Evolutionary conservation across 2,113 vertebrate species (phyloP).

Genomic region (Piliocolobus tephrosceles): DNA sequence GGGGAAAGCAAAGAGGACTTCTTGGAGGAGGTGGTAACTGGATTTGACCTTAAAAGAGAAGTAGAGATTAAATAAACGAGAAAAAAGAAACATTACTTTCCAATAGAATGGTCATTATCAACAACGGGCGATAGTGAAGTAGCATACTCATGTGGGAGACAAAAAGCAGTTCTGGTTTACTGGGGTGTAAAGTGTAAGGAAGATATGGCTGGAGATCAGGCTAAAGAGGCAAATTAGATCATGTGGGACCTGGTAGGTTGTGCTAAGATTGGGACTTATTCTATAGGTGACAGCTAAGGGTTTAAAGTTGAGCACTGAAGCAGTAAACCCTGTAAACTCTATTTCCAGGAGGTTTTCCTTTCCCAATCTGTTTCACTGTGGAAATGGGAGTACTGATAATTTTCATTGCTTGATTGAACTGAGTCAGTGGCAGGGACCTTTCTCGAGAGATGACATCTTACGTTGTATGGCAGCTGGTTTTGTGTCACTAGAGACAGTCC

Average conservation of each 20-base stretch:
- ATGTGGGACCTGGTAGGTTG: not conserved
- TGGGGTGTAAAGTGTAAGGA: not conserved
- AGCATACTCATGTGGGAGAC: not conserved
- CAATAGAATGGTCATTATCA: not conserved
- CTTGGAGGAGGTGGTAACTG: not conserved
- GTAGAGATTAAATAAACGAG: not conserved
- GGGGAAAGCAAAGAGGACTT: not conserved
- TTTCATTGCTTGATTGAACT: not conserved
- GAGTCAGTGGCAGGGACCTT: not conserved
- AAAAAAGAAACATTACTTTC: not conserved
- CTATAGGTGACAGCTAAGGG: not conserved
- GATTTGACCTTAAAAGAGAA: not conserved
- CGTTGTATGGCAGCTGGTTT: not conserved
- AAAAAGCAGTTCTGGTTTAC: not conserved
- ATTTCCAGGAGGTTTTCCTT: not conserved
- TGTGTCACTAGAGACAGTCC: not conserved
- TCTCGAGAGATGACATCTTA: not conserved
- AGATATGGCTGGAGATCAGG: not conserved
- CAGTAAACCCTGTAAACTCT: not conserved
- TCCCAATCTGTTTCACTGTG: not conserved
- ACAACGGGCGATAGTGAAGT: not conserved
- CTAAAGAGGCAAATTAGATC: not conserved
- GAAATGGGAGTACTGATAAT: not conserved
- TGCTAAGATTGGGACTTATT: not conserved
- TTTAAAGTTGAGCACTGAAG: not conserved